Conservation (phyloP, 92 coral and sea anemone genomes). For the Phenganax marumi region DNA sequence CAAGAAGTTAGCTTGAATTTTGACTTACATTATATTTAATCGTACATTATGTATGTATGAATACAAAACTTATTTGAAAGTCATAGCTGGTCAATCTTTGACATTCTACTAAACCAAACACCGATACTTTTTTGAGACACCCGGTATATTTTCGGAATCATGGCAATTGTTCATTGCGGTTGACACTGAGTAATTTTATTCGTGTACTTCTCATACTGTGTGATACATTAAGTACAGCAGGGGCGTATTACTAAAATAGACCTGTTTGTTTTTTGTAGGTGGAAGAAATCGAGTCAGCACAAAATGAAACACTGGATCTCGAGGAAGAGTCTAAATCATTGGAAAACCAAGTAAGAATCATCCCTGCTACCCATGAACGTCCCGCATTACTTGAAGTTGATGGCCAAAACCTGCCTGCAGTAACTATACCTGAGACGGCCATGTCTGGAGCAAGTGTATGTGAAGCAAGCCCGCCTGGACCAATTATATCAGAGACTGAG, state of each 20-base stretch:
- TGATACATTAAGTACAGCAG: neutral
- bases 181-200: neutral
- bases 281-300: neutral
- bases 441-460: too few species aligned
- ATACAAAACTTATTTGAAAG: too few species aligned
- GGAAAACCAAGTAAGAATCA: neutral
- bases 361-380: conserved; percentile 18
- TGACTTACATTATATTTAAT: too few species aligned
- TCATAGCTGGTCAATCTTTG: too few species aligned
- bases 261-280: neutral
- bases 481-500: too few species aligned
- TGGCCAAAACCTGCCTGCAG: neutral
- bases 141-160: too few species aligned
- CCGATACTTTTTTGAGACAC: too few species aligned
- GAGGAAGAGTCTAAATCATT: neutral
- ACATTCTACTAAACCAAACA: too few species aligned
- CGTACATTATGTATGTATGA: too few species aligned
- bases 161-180: neutral
- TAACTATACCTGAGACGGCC: too few species aligned
- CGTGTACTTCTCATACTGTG: neutral
- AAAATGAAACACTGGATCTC: neutral
- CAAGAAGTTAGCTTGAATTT: too few species aligned
- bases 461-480: too few species aligned
- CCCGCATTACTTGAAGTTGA: conserved; percentile 46
- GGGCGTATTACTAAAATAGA: neutral